Evolutionary conservation across 2,113 vertebrate species (phyloP).

Genomic region (Brachyhypopomus gauderio): DNA sequence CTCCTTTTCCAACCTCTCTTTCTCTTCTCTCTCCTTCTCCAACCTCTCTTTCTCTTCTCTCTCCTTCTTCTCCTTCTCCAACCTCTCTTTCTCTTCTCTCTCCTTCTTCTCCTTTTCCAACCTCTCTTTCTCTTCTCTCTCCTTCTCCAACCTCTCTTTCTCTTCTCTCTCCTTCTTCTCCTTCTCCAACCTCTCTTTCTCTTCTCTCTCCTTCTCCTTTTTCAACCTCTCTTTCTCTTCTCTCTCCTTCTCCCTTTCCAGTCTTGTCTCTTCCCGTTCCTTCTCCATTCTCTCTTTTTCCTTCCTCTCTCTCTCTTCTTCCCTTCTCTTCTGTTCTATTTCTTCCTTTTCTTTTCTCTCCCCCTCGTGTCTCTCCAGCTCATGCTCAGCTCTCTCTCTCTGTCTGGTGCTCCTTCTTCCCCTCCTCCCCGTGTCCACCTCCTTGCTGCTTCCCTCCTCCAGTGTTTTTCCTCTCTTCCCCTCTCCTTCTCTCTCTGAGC

Average conservation of each 20-base stretch:
- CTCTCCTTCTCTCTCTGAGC: conserved; percentile 5
- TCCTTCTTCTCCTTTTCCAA: conserved; percentile 7
- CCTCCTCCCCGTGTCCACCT: conserved; percentile 23
- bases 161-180: conserved; percentile 7
- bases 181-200: no score
- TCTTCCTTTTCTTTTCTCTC: neutral
- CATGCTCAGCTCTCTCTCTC: neutral
- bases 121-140: neutral
- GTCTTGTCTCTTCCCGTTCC: neutral
- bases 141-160: neutral
- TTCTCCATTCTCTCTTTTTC: neutral
- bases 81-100: neutral
- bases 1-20: neutral
- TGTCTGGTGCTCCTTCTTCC: neutral
- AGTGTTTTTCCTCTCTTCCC: neutral
- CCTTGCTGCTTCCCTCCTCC: conserved; percentile 2
- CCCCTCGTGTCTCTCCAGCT: neutral
- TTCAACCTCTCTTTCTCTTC: neutral
- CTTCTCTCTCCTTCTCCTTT: neutral
- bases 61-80: neutral
- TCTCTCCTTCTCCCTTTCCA: neutral
- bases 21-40: neutral
- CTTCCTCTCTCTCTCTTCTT: conserved; percentile 1
- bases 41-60: neutral
- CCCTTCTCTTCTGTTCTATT: neutral